A percentile compares a stretch with the other conserved stretches of the same genome.
phyloP scores from a whole-genome alignment of 2,113 vertebrate genomes.

The Rhegmatorhina hoffmannsi region DNA sequence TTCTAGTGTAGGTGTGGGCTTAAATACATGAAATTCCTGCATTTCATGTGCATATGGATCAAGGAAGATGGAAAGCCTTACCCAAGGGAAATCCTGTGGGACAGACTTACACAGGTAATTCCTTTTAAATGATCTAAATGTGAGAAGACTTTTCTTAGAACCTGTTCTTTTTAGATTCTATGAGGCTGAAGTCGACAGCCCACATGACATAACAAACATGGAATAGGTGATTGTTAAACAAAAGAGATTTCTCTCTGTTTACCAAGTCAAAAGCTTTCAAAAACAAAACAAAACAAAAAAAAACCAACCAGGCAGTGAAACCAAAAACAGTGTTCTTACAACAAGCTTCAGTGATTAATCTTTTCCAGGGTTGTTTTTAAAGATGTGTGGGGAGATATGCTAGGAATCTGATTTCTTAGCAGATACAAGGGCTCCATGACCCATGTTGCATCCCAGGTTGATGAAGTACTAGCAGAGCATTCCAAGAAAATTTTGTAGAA shows the following conservation, averaged over 20 bases:
- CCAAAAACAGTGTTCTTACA: not conserved
- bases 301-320: not conserved
- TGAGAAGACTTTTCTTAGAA: not conserved
- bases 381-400: not conserved
- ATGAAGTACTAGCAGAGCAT: not conserved
- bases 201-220: not conserved
- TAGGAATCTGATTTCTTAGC: not conserved
- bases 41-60: not conserved
- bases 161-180: not conserved
- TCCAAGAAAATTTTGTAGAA: not conserved
- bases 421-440: not conserved
- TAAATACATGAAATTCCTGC: not conserved
- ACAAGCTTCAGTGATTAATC: not conserved
- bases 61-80: not conserved
- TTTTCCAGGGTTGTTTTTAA: constrained; percentile 16
- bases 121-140: not conserved
- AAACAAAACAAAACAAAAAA: not conserved
- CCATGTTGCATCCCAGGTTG: not conserved
- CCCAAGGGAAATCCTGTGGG: not conserved
- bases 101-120: not conserved
- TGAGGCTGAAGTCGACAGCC: not conserved
- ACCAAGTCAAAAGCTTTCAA: not conserved
- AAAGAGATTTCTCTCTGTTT: not conserved
- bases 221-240: not conserved
- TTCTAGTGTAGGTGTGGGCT: not conserved